Base-by-base conservation (phyloP, 2,888 invertebrate species). In the Camptogramma bilineatum region DNA sequence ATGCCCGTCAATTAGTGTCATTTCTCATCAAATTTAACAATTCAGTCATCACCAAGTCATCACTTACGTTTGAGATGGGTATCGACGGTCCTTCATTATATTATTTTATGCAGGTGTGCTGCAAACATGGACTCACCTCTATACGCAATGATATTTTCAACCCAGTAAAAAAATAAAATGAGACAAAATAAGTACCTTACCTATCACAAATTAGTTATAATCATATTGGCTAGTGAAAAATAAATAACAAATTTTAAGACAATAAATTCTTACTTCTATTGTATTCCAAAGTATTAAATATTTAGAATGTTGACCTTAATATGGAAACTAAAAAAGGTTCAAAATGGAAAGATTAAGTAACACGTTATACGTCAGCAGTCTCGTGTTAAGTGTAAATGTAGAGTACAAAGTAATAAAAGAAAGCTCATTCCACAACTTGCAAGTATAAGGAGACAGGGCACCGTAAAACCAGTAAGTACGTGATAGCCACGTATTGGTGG, bases 1-100 rank as follows among this genome's bases (percentile, higher is more conserved):
- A 77, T 73, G 76, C 76, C 74, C 71, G 76, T 79, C 78, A 82
- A 82, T 84, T 81, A 81, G 72, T 73, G 79, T 78, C 74, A 74
- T 74, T 74, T 74, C 73, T 77, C 75, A 78, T 77, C 70, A 73
- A 71, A 60, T 70, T 71, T 69, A 71, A 76, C 69, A 67, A 67
- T 70, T 70, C 73, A 71, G 71, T 72, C 71, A 74, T 65, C 67
- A 63, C 51, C 70, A 72, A 71, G 71, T 72, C 71, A 74, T 65
- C 67, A 63, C 51, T 51, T 28, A 21, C 31, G 24, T 58, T 61
- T 54, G 34, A 52, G 39, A 39, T 47, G 47, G 28, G 39, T 52
- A 47, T 52, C 47, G 16, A 57, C 39, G 21, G 17, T n/a, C 18
- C 17, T 56, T 46, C 31, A 53, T 42, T 42, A 52, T 10, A n/a